Evolutionary conservation across 2,113 vertebrate genomes (phyloP).

Genomic region (Burhinus bistriatus): DNA sequence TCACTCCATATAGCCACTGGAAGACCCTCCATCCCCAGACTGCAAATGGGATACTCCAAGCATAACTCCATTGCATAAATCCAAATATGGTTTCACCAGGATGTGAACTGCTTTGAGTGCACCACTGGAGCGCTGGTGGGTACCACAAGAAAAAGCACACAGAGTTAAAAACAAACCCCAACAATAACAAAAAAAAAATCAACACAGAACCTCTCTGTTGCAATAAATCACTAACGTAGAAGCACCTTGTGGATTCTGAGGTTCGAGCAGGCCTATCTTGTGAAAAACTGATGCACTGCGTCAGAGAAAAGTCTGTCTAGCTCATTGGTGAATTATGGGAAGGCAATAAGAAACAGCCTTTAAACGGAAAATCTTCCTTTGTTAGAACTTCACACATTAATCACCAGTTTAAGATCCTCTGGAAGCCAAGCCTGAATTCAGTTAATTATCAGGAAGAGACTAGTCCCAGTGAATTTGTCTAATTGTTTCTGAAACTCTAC

Average conservation of each 20-base stretch:
- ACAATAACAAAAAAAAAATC: background rate
- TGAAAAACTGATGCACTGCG: background rate
- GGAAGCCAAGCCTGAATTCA: background rate
- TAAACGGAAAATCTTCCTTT: background rate
- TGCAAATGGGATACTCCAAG: background rate
- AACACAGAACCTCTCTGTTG: background rate
- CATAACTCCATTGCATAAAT: background rate
- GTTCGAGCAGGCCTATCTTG: background rate
- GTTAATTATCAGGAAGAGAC: background rate
- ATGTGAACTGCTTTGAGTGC: background rate
- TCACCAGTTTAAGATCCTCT: background rate
- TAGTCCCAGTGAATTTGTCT: background rate
- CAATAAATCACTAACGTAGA: background rate
- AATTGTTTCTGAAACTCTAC: background rate
- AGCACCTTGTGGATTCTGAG: background rate
- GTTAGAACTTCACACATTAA: background rate
- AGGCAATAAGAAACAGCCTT: background rate
- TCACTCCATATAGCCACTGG: background rate
- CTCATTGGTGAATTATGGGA: background rate
- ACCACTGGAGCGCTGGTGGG: background rate
- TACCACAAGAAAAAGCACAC: background rate
- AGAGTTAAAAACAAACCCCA: background rate
- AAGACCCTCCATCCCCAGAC: background rate
- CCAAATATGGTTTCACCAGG: background rate
- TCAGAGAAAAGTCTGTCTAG: background rate